Conservation (phyloP, 2,797 vertebrate genomes). For the Microtus obscurus region DNA sequence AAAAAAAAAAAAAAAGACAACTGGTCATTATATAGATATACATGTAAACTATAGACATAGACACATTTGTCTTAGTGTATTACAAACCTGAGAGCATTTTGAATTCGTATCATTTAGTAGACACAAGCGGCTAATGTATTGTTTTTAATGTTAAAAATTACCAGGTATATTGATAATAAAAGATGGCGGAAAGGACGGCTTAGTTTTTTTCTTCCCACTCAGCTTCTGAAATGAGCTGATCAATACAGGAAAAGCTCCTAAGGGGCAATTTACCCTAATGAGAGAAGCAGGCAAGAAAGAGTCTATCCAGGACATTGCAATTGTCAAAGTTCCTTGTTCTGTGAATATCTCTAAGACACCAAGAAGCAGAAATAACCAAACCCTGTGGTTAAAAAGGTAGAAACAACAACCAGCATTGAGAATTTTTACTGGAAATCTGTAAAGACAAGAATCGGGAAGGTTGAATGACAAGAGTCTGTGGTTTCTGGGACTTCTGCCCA, state of each 20-base stretch:
- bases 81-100: conserved; percentile 32
- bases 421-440: conserved; percentile 58
- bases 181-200: not conserved
- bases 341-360: conserved; percentile 25
- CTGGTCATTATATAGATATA: not conserved
- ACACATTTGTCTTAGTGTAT: conserved; percentile 17
- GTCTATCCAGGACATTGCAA: conserved; percentile 27
- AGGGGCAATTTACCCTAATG: conserved; percentile 54
- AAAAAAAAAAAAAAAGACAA: too few relatives aligned
- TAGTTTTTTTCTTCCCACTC: conserved; percentile 24
- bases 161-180: conserved; percentile 5
- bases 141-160: conserved; percentile 41
- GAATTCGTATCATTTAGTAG: conserved; percentile 36
- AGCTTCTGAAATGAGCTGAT: conserved; percentile 42
- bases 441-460: conserved; percentile 49
- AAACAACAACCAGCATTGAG: conserved; percentile 4
- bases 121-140: conserved; percentile 9
- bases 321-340: conserved; percentile 43
- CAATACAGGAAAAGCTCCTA: conserved; percentile 58
- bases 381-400: not conserved
- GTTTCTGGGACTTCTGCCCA: conserved; percentile 26
- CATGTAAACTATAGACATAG: not conserved
- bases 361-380: not conserved
- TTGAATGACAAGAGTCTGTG: conserved; percentile 36
- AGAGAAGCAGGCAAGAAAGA: conserved; percentile 56